Evolutionary conservation across 2,888 invertebrate genomes (phyloP).

Genomic region (Drosophila picticornis): DNA sequence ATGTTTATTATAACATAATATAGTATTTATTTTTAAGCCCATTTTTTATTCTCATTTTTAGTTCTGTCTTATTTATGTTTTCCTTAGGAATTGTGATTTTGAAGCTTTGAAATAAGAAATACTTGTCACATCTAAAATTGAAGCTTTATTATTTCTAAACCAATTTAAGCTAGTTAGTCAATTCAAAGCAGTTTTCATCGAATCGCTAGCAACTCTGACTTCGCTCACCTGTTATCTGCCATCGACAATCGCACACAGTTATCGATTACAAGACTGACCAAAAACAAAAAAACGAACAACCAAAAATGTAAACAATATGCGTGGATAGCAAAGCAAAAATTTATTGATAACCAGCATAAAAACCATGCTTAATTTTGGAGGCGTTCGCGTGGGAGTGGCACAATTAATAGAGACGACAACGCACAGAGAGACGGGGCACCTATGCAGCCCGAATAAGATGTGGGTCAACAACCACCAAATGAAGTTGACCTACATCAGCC

Average conservation of each 20-base stretch:
- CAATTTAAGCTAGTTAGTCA: not conserved
- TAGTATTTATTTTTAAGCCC: not conserved
- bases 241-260: constrained; percentile 27
- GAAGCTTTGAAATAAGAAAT: not conserved
- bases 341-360: constrained; percentile 48
- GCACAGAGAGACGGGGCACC: constrained; percentile 26
- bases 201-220: constrained; percentile 33
- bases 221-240: constrained; percentile 25
- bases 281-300: constrained; percentile 6
- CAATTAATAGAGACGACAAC: constrained; percentile 30
- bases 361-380: constrained; percentile 20
- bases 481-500: constrained; percentile 74
- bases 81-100: not conserved
- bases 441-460: constrained; percentile 64
- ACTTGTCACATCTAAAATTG: not conserved
- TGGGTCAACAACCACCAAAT: constrained; percentile 79
- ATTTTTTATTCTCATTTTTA: not conserved
- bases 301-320: not conserved
- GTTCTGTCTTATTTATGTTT: not conserved
- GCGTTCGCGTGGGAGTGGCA: constrained; percentile 51
- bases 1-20: not conserved
- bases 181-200: constrained; percentile 26
- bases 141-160: not conserved
- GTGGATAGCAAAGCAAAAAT: constrained; percentile 11
- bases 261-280: constrained; percentile 29